Evolutionary conservation across 1,140 invertebrate species (phyloP), one percentile per base, ranked within the genome.

Genomic region (Penaeus indicus): DNA sequence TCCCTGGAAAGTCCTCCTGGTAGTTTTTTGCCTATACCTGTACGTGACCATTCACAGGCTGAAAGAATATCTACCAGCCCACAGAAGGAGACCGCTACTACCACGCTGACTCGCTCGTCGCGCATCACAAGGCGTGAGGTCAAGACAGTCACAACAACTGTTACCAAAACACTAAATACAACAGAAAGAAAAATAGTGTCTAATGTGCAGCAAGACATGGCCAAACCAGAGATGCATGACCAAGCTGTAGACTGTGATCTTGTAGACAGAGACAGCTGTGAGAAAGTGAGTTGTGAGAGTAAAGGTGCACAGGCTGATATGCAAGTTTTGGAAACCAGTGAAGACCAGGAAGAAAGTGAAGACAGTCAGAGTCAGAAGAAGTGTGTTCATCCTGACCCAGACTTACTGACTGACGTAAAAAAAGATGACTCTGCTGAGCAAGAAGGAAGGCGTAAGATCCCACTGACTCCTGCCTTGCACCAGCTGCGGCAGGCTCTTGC

Each of bases 231-330:
- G 1, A 87, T 67, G 25, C 38, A 67, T 54, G 63, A 87, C 22
- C 85, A 81, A 47, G 77, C 62, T 27, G 85, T 87, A 16, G 42
- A 38, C 61, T 87, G 85, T 82, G 63, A 87, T 60, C 54, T 54
- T 54, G 27, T 80, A 54, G 60, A 54, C 38, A 54, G 69, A 27
- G 38, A 63, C 32, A 64, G 63, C 25, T 54, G 63, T 67, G 60
- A n/a, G 21, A 67, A 47, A 54, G 85, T 38, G 10, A 69, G 32
- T 72, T 38, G 42, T 80, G 85, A 62, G 10, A 69, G 32, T 72
- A 47, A 72, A 42, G 82, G 82, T 84, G 67, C 72, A 16, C 82
- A 84, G 38, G 82, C 60, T 32, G 82, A 32, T 54, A 72, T 69
- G 38, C 54, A 54, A 2, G 54, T 13, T 16, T 11, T 54, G 54